These are phyloP conservation scores for Atta cephalotes DNA, from an alignment of 1,140 invertebrate species.

Conservation along the genomic window DNA sequence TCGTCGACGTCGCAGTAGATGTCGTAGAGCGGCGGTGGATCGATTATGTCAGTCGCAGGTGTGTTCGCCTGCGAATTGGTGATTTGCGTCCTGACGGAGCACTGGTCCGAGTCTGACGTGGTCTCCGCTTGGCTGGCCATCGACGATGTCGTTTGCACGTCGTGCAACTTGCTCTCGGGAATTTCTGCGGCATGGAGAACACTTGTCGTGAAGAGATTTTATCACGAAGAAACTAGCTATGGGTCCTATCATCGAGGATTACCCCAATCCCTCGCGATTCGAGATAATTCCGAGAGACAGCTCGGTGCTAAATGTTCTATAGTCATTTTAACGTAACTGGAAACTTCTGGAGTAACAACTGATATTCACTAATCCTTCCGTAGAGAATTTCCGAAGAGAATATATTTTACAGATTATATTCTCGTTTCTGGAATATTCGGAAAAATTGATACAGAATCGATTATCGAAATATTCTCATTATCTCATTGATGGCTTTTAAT, in stretches of 20 bases:
- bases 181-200: slow-evolving; percentile 48
- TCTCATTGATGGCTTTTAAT: neutral
- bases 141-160: slow-evolving; percentile 70
- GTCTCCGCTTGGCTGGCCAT: slow-evolving; percentile 78
- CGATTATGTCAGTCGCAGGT: slow-evolving; percentile 81
- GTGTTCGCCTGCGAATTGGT: slow-evolving; percentile 80
- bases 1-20: slow-evolving; percentile 76
- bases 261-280: neutral
- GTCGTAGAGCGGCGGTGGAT: slow-evolving; percentile 81
- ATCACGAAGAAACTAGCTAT: neutral
- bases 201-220: slow-evolving; percentile 33
- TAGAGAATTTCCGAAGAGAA: neutral
- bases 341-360: neutral
- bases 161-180: slow-evolving; percentile 43
- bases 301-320: slow-evolving; percentile 1
- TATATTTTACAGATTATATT: neutral
- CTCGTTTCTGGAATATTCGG: neutral
- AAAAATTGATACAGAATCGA: neutral
- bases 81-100: slow-evolving; percentile 83
- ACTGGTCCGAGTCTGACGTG: slow-evolving; percentile 83
- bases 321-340: slow-evolving; percentile 21
- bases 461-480: neutral
- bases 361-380: neutral
- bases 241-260: slow-evolving; percentile 4
- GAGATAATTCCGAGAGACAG: slow-evolving; percentile 40